Evolutionary conservation across 2,888 invertebrate genomes (phyloP).

Genomic region (Osmoderma eremita): DNA sequence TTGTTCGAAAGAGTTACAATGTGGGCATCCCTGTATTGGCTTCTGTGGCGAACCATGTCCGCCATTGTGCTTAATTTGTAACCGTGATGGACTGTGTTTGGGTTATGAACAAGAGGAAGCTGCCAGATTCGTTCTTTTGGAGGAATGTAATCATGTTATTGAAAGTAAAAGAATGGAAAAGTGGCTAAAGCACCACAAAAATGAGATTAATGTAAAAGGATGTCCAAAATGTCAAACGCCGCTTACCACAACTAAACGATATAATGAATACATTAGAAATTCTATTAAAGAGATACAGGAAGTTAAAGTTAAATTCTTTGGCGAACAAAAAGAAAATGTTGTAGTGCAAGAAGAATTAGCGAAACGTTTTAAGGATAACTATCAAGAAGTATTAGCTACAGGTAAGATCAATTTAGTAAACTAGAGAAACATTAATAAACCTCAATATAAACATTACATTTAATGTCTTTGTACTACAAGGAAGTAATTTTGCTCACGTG

Average conservation of each 20-base stretch:
- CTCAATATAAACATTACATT: too few relatives aligned
- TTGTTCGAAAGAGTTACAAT: conserved; percentile 62
- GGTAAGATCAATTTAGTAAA: too few relatives aligned
- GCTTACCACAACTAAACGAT: conserved; percentile 66
- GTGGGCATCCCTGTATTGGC: conserved; percentile 74
- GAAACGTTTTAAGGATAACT: background rate
- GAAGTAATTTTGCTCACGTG: too few relatives aligned
- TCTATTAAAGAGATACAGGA: conserved; percentile 29
- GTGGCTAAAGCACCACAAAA: conserved; percentile 54
- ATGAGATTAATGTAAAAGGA: conserved; percentile 56
- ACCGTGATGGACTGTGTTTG: conserved; percentile 65
- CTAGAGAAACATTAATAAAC: too few relatives aligned
- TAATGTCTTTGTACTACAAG: too few relatives aligned
- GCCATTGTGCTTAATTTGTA: conserved; percentile 68
- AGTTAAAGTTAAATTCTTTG: conserved; percentile 35
- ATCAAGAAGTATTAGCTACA: background rate
- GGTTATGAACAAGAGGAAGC: conserved; percentile 67
- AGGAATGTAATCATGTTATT: conserved; percentile 67
- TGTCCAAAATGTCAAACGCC: conserved; percentile 72
- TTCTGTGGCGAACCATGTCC: conserved; percentile 80
- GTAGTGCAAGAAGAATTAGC: background rate
- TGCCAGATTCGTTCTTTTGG: conserved; percentile 67
- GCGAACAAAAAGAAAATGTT: conserved; percentile 1
- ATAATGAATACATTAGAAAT: conserved; percentile 63
- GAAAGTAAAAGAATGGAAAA: conserved; percentile 65